Percentiles rank a stretch among this genome's conserved stretches.
phyloP scores from a whole-genome alignment of 2,797 vertebrate genomes.

The Ptychobarbus kaznakovi region DNA sequence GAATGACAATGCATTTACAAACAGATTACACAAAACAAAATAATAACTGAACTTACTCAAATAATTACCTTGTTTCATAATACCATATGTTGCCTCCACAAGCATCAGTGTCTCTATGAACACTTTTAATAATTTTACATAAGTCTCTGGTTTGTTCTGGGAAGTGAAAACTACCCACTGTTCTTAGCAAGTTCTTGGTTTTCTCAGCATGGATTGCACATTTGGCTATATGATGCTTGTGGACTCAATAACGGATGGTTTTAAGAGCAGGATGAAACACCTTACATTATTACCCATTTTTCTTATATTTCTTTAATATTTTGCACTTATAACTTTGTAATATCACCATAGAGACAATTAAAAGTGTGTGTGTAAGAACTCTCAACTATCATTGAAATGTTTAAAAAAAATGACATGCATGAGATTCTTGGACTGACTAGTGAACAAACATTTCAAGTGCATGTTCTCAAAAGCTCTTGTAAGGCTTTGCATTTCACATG shows the following conservation, averaged over 20 bases:
- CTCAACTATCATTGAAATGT: not conserved
- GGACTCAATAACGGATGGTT: not conserved
- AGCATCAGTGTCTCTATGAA: not conserved
- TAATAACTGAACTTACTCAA: not conserved
- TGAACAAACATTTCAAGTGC: conserved; percentile 15
- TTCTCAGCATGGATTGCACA: not conserved
- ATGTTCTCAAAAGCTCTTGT: not conserved
- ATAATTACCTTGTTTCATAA: not conserved
- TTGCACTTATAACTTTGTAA: not conserved
- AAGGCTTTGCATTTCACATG: not conserved
- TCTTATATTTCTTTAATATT: not conserved
- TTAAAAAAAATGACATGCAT: not conserved
- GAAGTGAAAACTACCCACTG: not conserved
- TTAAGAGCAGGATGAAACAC: not conserved
- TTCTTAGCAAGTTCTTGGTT: not conserved
- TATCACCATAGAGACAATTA: not conserved
- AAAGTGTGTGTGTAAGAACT: not conserved
- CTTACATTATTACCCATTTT: not conserved
- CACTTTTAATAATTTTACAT: not conserved
- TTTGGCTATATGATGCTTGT: not conserved
- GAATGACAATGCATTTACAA: not conserved
- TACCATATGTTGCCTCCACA: conserved; percentile 1
- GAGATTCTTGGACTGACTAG: not conserved
- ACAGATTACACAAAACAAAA: not conserved
- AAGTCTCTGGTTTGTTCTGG: not conserved